A percentile compares a stretch with the other conserved stretches of the same genome.
These are phyloP conservation scores for Hozukius guyotensis DNA, from an alignment of 2,797 vertebrate genomes.

Conservation along the genomic window DNA sequence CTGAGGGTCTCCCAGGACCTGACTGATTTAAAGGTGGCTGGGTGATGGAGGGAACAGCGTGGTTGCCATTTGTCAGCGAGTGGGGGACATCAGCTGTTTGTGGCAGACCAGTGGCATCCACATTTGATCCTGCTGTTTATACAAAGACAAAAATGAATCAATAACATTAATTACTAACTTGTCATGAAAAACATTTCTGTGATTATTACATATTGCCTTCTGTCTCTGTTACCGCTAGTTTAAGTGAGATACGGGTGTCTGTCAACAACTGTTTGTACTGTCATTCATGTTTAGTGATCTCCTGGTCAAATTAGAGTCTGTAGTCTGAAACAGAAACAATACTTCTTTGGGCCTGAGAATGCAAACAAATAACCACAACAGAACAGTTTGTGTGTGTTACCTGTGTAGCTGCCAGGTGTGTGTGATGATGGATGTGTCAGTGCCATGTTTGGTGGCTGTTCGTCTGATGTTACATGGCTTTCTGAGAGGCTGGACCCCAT, in stretches of 20 bases:
- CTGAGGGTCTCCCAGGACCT: conserved; percentile 73
- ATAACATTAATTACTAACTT: not conserved
- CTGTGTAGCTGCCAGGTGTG: conserved; percentile 74
- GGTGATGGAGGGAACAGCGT: conserved; percentile 47
- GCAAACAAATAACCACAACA: not conserved
- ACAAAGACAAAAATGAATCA: not conserved
- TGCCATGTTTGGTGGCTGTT: conserved; percentile 64
- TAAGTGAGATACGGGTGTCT: not conserved
- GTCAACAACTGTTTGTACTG: not conserved
- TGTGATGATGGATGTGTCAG: conserved; percentile 55
- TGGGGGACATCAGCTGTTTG: conserved; percentile 59
- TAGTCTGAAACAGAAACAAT: not conserved
- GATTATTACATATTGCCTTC: not conserved
- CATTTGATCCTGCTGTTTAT: conserved; percentile 47
- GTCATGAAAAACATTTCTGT: not conserved
- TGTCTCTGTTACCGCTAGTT: not conserved
- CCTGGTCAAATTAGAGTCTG: not conserved
- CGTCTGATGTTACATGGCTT: conserved; percentile 80
- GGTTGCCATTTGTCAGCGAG: conserved; percentile 70
- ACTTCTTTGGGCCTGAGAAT: too few species aligned
- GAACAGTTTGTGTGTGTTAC: conserved; percentile 62
- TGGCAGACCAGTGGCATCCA: conserved; percentile 51
- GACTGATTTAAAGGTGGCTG: conserved; percentile 66
- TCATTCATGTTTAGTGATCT: not conserved
- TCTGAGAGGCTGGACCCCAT: conserved; percentile 73